phyloP scores from a whole-genome alignment of 2,113 vertebrate species.

The Odontophorus gujanensis region DNA sequence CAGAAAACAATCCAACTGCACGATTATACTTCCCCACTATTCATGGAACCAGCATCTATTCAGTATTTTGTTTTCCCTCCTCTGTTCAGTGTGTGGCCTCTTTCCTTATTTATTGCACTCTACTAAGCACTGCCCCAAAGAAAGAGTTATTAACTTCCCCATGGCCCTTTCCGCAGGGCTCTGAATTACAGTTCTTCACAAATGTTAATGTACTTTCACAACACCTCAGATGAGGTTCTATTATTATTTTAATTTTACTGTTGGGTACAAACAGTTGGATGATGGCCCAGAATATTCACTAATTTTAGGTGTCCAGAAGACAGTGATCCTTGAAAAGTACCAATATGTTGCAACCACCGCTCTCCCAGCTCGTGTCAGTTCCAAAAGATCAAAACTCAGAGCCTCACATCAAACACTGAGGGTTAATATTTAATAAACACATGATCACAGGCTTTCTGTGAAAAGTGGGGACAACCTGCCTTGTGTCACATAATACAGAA shows the following conservation, averaged over 20 bases:
- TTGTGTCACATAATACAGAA: not conserved
- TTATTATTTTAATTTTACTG: not conserved
- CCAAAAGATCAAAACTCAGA: not conserved
- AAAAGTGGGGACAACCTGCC: not conserved
- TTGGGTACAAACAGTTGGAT: not conserved
- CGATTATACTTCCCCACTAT: not conserved
- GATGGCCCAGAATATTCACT: not conserved
- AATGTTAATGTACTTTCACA: not conserved
- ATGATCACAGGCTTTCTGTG: fast-evolving
- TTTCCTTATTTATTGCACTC: constrained; percentile 33
- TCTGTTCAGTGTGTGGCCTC: constrained; percentile 33
- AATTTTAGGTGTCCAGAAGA: not conserved
- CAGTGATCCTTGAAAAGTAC: not conserved
- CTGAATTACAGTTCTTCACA: not conserved
- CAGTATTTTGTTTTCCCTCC: constrained; percentile 55
- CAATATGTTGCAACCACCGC: not conserved
- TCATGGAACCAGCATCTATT: constrained; percentile 39
- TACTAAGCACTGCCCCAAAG: not conserved
- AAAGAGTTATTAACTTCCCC: not conserved
- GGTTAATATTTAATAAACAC: not conserved
- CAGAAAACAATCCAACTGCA: constrained; percentile 23
- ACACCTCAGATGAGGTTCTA: fast-evolving
- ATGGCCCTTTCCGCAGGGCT: not conserved
- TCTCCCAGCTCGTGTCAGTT: not conserved
- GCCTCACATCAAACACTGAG: fast-evolving